These are phyloP conservation scores for Agrilus planipennis DNA, from an alignment of 1,140 invertebrate genomes.

Conservation along the genomic window DNA sequence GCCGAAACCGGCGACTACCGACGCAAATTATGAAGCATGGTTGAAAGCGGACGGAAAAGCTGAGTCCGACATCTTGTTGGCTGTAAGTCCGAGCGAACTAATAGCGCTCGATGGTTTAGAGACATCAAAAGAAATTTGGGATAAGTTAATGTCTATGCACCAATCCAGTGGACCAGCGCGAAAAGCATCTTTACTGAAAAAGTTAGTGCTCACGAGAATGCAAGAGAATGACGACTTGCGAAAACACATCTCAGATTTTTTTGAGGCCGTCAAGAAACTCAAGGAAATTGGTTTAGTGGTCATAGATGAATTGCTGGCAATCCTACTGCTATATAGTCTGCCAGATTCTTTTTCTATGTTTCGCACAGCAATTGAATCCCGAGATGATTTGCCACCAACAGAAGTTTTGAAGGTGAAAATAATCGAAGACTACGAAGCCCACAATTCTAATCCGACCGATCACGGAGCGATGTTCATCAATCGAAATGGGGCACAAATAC, in stretches of 20 bases:
- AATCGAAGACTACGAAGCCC: too few species aligned
- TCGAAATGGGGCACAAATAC: too few species aligned
- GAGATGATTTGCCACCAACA: too few species aligned
- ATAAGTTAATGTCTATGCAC: constrained; percentile 12
- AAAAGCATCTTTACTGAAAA: constrained; percentile 10
- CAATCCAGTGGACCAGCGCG: constrained; percentile 9
- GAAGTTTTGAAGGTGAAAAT: too few species aligned
- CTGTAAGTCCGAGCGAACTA: constrained; percentile 10
- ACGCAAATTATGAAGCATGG: constrained; percentile 2
- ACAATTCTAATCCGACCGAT: too few species aligned
- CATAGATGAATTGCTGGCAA: constrained; percentile 17
- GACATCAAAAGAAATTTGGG: constrained; percentile 11
- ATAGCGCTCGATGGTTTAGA: constrained; percentile 11
- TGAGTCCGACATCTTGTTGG: constrained; percentile 10
- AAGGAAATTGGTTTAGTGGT: constrained; percentile 15
- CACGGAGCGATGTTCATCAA: too few species aligned
- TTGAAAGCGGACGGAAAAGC: constrained; percentile 9
- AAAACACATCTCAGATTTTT: constrained; percentile 18
- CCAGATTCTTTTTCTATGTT: too few species aligned
- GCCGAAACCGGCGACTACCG: constrained; percentile 1
- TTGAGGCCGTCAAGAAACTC: constrained; percentile 21
- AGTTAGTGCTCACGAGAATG: constrained; percentile 13
- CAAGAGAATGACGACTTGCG: constrained; percentile 16
- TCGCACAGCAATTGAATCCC: too few species aligned
- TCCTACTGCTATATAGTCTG: constrained; percentile 14